Evolutionary conservation across 2,113 vertebrate genomes (phyloP).

Genomic region (Cyrtonyx montezumae): DNA sequence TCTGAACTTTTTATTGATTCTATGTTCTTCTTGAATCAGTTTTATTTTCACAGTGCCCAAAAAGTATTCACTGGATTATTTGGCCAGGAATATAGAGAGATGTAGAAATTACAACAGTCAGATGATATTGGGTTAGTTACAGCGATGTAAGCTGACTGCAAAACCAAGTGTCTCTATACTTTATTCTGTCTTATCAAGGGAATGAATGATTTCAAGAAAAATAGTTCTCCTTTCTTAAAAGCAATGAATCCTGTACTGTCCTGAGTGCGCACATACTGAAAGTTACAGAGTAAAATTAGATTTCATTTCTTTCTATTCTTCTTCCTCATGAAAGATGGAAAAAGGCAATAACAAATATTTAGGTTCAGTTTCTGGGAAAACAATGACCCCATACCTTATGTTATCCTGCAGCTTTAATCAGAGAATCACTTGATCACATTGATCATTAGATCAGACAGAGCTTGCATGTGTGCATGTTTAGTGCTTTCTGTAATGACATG

Average conservation of each 20-base stretch:
- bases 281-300: neutral
- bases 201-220: neutral
- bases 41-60: neutral
- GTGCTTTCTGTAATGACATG: neutral
- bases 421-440: neutral
- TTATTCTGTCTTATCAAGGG: neutral
- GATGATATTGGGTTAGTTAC: neutral
- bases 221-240: neutral
- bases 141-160: neutral
- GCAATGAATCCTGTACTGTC: neutral
- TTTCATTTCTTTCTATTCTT: neutral
- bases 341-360: neutral
- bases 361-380: neutral
- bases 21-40: neutral
- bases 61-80: neutral
- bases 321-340: accelerated
- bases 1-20: neutral
- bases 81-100: neutral
- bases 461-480: neutral
- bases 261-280: neutral
- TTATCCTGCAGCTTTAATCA: neutral
- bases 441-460: constrained; percentile 16
- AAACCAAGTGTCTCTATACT: neutral
- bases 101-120: neutral
- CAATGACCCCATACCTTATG: neutral